These are phyloP conservation scores for Silvanus unidentatus DNA, from an alignment of 2,888 invertebrate genomes.

Conservation along the genomic window DNA sequence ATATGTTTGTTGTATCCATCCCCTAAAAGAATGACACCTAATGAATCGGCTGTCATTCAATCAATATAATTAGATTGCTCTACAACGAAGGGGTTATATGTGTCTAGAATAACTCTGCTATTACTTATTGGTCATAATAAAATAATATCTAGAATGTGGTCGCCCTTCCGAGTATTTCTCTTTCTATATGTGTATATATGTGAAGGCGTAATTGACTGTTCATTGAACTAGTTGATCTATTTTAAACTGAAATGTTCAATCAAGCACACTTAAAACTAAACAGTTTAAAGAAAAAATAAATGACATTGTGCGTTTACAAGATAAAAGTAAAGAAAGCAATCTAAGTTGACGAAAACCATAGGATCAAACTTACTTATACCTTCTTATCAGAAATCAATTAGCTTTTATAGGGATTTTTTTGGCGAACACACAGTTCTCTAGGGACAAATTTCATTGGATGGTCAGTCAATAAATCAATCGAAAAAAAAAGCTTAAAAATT, in stretches of 20 bases:
- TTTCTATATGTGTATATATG: too few species aligned
- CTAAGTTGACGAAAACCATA: constrained; percentile 44
- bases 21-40: constrained; percentile 44
- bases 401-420: constrained; percentile 19
- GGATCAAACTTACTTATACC: constrained; percentile 40
- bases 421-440: too few species aligned
- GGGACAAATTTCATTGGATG: too few species aligned
- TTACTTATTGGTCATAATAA: too few species aligned
- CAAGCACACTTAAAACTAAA: constrained; percentile 22
- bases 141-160: too few species aligned
- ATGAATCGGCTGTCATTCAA: constrained; percentile 50
- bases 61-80: constrained; percentile 49
- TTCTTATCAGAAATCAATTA: constrained; percentile 42
- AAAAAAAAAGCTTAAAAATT: too few species aligned
- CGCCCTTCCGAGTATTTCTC: too few species aligned
- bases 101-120: constrained; percentile 37
- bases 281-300: constrained; percentile 30
- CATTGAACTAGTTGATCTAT: background rate
- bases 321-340: constrained; percentile 37
- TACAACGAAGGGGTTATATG: constrained; percentile 43
- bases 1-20: constrained; percentile 22
- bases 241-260: constrained; percentile 4
- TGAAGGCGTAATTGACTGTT: background rate
- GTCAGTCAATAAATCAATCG: too few species aligned
- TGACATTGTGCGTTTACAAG: constrained; percentile 40